Evolutionary conservation across 2,113 vertebrate genomes (phyloP).

Genomic region (Nesogale talazaci): DNA sequence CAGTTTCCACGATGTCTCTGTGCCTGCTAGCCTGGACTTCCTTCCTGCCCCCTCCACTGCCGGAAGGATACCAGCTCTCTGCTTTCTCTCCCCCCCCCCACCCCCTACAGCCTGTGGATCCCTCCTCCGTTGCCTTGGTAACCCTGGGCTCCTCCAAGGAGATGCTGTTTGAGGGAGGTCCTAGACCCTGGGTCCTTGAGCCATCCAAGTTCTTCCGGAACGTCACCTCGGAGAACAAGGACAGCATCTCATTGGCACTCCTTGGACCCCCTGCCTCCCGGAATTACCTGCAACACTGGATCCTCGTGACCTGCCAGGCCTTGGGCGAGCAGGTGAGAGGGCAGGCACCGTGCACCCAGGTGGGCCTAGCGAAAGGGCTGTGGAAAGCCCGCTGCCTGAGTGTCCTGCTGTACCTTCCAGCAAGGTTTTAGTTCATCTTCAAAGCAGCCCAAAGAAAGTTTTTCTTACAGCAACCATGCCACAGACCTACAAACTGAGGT

Average conservation of each 20-base stretch:
- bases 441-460: background rate
- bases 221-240: constrained; percentile 87
- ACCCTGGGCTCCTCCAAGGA: constrained; percentile 97
- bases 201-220: constrained; percentile 96
- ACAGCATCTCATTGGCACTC: constrained; percentile 84
- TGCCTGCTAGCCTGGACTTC: too few species aligned
- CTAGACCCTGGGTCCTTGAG: constrained; percentile 95
- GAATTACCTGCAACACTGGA: constrained; percentile 90
- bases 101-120: constrained; percentile 90
- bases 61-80: too few species aligned
- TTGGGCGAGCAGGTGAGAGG: constrained; percentile 94
- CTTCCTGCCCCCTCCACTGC: background rate
- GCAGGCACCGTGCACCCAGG: background rate
- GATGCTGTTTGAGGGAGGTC: constrained; percentile 95
- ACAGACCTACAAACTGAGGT: background rate
- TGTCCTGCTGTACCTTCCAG: background rate
- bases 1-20: too few species aligned
- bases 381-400: too few species aligned
- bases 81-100: background rate
- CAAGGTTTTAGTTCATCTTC: background rate
- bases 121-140: constrained; percentile 91
- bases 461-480: background rate
- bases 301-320: constrained; percentile 90
- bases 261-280: constrained; percentile 85
- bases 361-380: background rate